Conservation (phyloP, 2,113 vertebrate genomes). For the Bubo bubo region DNA sequence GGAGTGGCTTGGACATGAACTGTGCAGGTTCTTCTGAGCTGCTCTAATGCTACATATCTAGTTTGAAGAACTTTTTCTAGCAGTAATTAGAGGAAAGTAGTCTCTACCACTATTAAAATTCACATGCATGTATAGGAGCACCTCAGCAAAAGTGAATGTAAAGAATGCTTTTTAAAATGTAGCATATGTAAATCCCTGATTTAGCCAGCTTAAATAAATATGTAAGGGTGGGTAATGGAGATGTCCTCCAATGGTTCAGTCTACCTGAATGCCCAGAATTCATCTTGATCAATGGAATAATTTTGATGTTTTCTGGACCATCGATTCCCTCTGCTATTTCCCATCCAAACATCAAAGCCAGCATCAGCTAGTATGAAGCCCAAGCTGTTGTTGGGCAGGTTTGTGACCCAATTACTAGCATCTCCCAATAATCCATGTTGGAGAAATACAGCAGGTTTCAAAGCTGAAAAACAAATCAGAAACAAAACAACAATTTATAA, state of each 20-base stretch:
- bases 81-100: neutral
- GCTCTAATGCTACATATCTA: neutral
- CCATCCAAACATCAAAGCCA: slow-evolving; percentile 90
- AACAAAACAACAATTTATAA: neutral
- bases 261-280: slow-evolving; percentile 91
- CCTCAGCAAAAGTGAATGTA: neutral
- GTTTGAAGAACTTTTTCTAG: neutral
- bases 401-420: slow-evolving; percentile 86
- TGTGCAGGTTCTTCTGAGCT: neutral
- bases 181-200: neutral
- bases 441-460: slow-evolving; percentile 79
- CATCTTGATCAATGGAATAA: slow-evolving; percentile 65
- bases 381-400: slow-evolving; percentile 81
- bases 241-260: neutral
- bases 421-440: slow-evolving; percentile 87
- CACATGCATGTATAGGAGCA: neutral
- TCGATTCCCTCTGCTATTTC: slow-evolving; percentile 87
- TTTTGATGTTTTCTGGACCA: slow-evolving; percentile 84
- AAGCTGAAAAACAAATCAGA: slow-evolving; percentile 61
- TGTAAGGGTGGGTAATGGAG: neutral
- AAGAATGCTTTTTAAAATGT: neutral
- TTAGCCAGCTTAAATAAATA: neutral
- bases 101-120: neutral
- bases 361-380: slow-evolving; percentile 85
- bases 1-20: neutral